A percentile compares a stretch with the other conserved stretches of the same genome.
Evolutionary conservation across 2,113 vertebrate species (phyloP).

Genomic region (Menidia beryllina): DNA sequence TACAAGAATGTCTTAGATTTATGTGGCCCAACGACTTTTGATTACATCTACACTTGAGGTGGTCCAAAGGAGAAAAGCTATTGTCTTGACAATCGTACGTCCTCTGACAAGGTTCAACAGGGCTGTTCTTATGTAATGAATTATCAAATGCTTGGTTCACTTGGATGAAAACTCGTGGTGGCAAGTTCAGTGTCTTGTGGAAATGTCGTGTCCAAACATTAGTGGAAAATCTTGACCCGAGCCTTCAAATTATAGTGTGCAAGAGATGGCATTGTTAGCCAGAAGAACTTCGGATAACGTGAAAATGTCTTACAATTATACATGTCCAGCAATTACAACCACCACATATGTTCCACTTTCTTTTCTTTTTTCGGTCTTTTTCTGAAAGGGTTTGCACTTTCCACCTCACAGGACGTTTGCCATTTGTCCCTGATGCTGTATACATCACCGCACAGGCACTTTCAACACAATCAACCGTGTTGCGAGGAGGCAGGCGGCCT

Average conservation of each 20-base stretch:
- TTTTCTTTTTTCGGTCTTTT: no score
- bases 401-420: not conserved
- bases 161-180: not conserved
- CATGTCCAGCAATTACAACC: no score
- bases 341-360: no score
- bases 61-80: constrained; percentile 1
- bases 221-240: not conserved
- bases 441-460: constrained; percentile 22
- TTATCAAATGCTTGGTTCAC: not conserved
- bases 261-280: no score
- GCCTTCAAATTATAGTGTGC: not conserved
- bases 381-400: not conserved
- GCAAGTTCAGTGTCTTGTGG: not conserved
- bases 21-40: not conserved
- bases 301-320: no score
- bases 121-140: not conserved
- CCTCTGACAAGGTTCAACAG: not conserved
- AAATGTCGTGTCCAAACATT: not conserved
- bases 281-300: not conserved
- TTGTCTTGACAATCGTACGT: not conserved
- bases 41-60: not conserved
- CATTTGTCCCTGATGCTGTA: constrained; percentile 22
- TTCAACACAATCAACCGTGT: constrained; percentile 30
- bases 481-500: no score
- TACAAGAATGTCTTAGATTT: not conserved